Percentiles rank a stretch among this genome's conserved stretches.
Evolutionary conservation across 2,797 vertebrate species (phyloP).

Genomic region (Sebastolobus altivelis): DNA sequence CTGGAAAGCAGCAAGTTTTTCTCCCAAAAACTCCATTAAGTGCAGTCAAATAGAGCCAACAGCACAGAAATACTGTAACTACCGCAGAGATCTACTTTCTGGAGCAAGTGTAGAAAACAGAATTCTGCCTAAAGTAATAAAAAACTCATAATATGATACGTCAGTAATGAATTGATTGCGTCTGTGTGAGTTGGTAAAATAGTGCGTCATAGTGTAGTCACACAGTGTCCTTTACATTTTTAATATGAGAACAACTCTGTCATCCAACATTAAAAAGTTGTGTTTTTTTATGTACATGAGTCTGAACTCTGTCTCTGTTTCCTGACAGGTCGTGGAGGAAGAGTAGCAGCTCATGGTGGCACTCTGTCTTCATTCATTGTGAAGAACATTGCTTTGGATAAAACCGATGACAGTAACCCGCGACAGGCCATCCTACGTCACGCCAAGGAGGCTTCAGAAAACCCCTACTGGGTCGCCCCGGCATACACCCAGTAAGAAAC

Average conservation of each 20-base stretch:
- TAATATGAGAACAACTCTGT: neutral
- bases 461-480: slow-evolving; percentile 97
- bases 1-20: slow-evolving; percentile 2
- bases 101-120: neutral
- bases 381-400: slow-evolving; percentile 98
- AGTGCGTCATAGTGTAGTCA: neutral
- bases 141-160: neutral
- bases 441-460: slow-evolving; percentile 93
- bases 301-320: neutral
- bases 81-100: neutral
- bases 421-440: slow-evolving; percentile 96
- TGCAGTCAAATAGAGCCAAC: slow-evolving; percentile 11
- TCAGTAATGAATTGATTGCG: neutral
- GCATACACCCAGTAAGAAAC: slow-evolving; percentile 92
- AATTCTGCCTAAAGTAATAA: neutral
- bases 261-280: neutral
- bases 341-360: slow-evolving; percentile 95
- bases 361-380: slow-evolving; percentile 98
- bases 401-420: slow-evolving; percentile 96
- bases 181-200: neutral
- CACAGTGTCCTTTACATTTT: neutral
- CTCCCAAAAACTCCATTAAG: slow-evolving; percentile 26
- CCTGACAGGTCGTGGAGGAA: slow-evolving; percentile 91
- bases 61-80: neutral
- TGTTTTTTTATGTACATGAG: neutral